Conservation (phyloP, 2,797 vertebrate species). For the Triplophysa yarkandensis region DNA sequence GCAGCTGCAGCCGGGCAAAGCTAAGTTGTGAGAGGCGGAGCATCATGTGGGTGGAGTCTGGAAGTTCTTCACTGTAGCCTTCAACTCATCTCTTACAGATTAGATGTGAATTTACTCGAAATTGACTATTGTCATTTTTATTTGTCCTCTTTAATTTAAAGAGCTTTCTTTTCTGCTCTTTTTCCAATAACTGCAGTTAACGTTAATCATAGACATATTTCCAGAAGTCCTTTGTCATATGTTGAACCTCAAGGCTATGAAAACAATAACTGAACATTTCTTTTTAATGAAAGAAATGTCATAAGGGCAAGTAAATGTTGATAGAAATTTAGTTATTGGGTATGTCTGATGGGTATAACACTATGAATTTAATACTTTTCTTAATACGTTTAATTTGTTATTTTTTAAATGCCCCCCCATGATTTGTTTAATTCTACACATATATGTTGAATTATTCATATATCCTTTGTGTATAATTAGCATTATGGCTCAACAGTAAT, state of each 20-base stretch:
- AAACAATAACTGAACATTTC: too few relatives aligned
- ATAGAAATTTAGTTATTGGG: neutral
- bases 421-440: neutral
- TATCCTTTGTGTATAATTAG: neutral
- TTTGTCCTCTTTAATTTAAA: neutral
- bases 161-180: neutral
- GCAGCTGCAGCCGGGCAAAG: constrained; percentile 88
- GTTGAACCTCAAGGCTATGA: too few relatives aligned
- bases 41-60: neutral
- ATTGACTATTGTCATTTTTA: neutral
- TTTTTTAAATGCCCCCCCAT: neutral
- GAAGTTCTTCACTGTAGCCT: neutral
- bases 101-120: neutral
- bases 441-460: neutral
- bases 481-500: neutral
- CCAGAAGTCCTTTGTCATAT: too few relatives aligned
- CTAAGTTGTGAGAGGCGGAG: constrained; percentile 76
- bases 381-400: neutral
- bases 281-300: too few relatives aligned
- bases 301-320: neutral
- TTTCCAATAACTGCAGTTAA: too few relatives aligned
- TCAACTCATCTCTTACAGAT: constrained; percentile 14
- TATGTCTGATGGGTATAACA: neutral
- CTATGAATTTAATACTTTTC: constrained; percentile 1
- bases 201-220: too few relatives aligned